These are phyloP conservation scores for Apogon hyalosoma DNA, from an alignment of 2,797 vertebrate species.

Conservation along the genomic window DNA sequence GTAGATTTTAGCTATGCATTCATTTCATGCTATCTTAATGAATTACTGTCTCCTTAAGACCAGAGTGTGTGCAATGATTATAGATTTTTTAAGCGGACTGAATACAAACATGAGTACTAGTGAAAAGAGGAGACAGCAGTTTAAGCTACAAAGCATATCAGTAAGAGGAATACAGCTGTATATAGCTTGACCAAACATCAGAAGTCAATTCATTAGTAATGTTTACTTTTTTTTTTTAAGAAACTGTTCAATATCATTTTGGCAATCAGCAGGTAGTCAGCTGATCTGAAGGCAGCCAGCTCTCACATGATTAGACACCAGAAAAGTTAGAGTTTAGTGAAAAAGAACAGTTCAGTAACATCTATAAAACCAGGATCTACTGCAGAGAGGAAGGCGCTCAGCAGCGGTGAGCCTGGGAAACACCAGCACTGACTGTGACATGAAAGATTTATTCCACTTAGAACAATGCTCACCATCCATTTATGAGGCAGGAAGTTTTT, in stretches of 20 bases:
- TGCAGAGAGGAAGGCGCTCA: conserved; percentile 38
- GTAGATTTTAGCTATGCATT: too few relatives aligned
- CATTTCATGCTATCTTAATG: too few relatives aligned
- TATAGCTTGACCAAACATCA: too few relatives aligned
- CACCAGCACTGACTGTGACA: conserved; percentile 44
- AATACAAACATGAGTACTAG: too few relatives aligned
- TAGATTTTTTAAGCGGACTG: too few relatives aligned
- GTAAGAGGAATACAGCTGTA: too few relatives aligned
- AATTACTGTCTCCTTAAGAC: too few relatives aligned
- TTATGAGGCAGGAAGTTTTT: conserved; percentile 68
- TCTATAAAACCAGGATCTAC: conserved; percentile 40
- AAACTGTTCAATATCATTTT: background rate
- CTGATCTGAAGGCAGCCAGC: conserved; percentile 19
- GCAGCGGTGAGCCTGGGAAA: conserved; percentile 47
- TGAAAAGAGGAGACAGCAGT: too few relatives aligned
- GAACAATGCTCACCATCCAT: conserved; percentile 66
- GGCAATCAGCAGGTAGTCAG: conserved; percentile 27
- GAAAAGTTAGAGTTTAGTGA: conserved; percentile 18
- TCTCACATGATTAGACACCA: conserved; percentile 27
- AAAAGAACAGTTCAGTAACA: conserved; percentile 26
- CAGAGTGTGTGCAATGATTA: too few relatives aligned
- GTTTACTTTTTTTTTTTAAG: too few relatives aligned
- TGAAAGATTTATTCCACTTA: conserved; percentile 62
- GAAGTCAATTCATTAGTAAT: too few relatives aligned
- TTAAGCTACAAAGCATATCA: too few relatives aligned